phyloP scores from a whole-genome alignment of 92 coral and sea anemone genomes.

The Metridium senile region DNA sequence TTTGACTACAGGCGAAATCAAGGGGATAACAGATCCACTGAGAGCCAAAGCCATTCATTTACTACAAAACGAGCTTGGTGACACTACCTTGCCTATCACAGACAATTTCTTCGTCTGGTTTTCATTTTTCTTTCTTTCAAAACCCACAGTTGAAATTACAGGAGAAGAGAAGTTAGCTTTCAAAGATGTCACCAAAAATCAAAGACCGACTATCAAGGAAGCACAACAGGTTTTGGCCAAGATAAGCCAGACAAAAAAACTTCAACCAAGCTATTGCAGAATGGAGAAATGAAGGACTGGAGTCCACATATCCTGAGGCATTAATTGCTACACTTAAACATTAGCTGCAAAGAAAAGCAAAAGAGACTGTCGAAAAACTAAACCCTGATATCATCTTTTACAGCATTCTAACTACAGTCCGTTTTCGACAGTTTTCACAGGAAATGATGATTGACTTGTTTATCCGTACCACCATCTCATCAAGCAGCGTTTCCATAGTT shows the following conservation, averaged over 20 bases:
- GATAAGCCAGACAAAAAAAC: background rate
- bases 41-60: constrained; percentile 41
- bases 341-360: background rate
- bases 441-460: background rate
- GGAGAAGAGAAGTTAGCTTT: constrained; percentile 10
- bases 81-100: constrained; percentile 30
- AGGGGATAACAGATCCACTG: constrained; percentile 12
- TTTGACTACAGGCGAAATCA: constrained; percentile 17
- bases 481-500: background rate
- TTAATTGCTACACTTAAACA: background rate
- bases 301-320: background rate
- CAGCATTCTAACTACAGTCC: background rate
- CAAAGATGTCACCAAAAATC: background rate
- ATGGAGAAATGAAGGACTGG: background rate
- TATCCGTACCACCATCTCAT: background rate
- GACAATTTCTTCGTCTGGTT: constrained; percentile 54
- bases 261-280: background rate
- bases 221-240: background rate
- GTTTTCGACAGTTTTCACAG: background rate
- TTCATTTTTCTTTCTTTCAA: constrained; percentile 41
- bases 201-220: background rate
- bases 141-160: constrained; percentile 28
- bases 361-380: background rate
- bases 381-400: background rate
- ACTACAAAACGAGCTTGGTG: constrained; percentile 53